Percentiles rank a stretch among this genome's conserved stretches.
These are phyloP conservation scores for Pristionchus mayeri DNA, from an alignment of 2,888 invertebrate genomes.

Conservation along the genomic window DNA sequence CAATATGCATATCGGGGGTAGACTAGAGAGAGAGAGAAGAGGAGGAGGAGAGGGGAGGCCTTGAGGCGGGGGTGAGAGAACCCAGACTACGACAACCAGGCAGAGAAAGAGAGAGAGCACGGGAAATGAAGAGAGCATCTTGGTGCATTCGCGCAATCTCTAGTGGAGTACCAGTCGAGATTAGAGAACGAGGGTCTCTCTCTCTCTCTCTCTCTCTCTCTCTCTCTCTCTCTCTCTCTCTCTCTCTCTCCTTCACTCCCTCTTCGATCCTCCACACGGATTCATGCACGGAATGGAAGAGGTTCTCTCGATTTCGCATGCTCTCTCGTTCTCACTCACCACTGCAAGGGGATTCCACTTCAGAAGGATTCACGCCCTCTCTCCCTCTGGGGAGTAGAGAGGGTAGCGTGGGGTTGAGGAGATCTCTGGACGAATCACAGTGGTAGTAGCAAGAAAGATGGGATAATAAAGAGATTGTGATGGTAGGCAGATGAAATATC, in stretches of 20 bases:
- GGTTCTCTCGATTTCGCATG: neutral
- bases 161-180: too few relatives aligned
- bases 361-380: neutral
- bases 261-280: neutral
- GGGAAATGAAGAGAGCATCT: neutral
- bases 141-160: too few relatives aligned
- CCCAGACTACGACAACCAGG: too few relatives aligned
- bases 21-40: neutral
- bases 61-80: neutral
- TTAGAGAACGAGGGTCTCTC: too few relatives aligned
- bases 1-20: neutral
- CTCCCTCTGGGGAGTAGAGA: too few relatives aligned
- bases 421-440: too few relatives aligned
- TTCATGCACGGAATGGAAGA: neutral
- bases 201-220: neutral
- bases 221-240: neutral
- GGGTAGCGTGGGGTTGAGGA: too few relatives aligned
- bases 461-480: too few relatives aligned
- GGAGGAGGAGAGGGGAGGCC: neutral
- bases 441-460: too few relatives aligned
- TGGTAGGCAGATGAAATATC: too few relatives aligned
- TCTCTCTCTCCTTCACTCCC: too few relatives aligned
- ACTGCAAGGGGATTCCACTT: neutral
- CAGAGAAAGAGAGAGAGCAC: conserved; percentile 30
- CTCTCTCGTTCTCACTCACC: neutral